Base-by-base conservation (phyloP, 2,797 vertebrate genomes). In the Danionella dracula region DNA sequence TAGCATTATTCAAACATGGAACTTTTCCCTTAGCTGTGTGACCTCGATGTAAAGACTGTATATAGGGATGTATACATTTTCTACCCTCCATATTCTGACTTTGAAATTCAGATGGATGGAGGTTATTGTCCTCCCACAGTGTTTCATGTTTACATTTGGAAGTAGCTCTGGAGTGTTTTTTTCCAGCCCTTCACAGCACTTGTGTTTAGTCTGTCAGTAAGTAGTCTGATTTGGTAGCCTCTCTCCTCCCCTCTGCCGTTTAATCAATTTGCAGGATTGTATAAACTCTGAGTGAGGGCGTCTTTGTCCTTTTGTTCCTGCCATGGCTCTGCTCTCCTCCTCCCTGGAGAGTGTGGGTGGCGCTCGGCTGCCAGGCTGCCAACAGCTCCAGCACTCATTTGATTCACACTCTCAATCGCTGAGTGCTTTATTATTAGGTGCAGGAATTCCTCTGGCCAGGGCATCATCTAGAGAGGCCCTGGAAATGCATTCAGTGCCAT, bases 371-470 rank as follows among this genome's bases (percentile, higher is more conserved):
- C 84, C 86, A 77, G 85, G 81, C 85, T 86, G 84, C 80, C 87
- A 87, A 62, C 83, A 85, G 86, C 87, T 86, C 83, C 85, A 87
- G 84, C 72, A 70, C 81, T 86, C 89, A 84, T 88, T 88, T 86
- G 88, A 89, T 89, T 87, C 84, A 87, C 87, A 89, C 86, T 89
- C 89, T 87, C 88, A 88, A 87, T 88, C 85, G 82, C 83, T 85
- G 88, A 89, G 89, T 88, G 87, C 83, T 88, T 89, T 89, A 88
- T 91, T 89, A 88, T 89, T 87, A 89, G 86, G 85, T 87, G 80
- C 81, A 64, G 83, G 82, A 84, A 86, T 66, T 84, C 81, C 80
- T 81, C 75, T 79, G 84, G 82, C 83, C 80, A 82, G 82, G 82
- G 61, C 80, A 85, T 83, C 83, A 82, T 79, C 83, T 83, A 73